A percentile compares a stretch with the other conserved stretches of the same genome.
Conservation (phyloP, 2,113 vertebrate genomes). For the Sceloporus tristichus region DNA sequence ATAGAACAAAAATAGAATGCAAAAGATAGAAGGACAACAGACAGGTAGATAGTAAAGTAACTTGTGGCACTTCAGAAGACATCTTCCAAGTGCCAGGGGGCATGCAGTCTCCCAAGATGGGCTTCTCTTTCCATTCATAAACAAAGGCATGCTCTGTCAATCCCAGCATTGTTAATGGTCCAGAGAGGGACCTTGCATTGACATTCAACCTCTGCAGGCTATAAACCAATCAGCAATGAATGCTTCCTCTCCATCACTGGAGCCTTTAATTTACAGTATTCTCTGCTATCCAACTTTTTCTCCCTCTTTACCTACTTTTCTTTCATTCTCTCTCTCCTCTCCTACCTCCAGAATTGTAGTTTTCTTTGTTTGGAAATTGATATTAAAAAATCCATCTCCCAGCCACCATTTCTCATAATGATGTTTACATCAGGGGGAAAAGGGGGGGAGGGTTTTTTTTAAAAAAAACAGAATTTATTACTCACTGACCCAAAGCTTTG, state of each 20-base stretch:
- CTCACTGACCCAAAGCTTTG: conserved; percentile 81
- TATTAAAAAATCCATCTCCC: conserved; percentile 74
- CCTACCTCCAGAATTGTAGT: conserved; percentile 48
- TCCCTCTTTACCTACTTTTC: conserved; percentile 42
- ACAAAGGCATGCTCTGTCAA: fast-evolving
- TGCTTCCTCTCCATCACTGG: conserved; percentile 67
- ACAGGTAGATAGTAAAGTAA: not conserved
- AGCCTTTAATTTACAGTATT: conserved; percentile 70
- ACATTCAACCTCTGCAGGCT: conserved; percentile 65
- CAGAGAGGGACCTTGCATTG: conserved; percentile 50
- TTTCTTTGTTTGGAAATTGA: conserved; percentile 75
- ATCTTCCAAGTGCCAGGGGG: not conserved
- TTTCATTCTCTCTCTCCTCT: not conserved
- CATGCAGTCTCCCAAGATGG: not conserved
- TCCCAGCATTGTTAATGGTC: conserved; percentile 51
- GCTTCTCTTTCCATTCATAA: not conserved
- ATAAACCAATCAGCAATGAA: conserved; percentile 67
- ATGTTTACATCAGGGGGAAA: conserved; percentile 81
- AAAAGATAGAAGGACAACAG: not conserved
- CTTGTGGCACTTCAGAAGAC: not conserved
- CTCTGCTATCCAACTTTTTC: conserved; percentile 66
- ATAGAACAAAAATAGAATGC: not conserved
- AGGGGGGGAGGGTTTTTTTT: conserved; percentile 76
- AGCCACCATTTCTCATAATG: conserved; percentile 76
- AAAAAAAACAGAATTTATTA: conserved; percentile 85